These are phyloP conservation scores for Rhingia rostrata DNA, from an alignment of 2,888 invertebrate species.

Conservation along the genomic window DNA sequence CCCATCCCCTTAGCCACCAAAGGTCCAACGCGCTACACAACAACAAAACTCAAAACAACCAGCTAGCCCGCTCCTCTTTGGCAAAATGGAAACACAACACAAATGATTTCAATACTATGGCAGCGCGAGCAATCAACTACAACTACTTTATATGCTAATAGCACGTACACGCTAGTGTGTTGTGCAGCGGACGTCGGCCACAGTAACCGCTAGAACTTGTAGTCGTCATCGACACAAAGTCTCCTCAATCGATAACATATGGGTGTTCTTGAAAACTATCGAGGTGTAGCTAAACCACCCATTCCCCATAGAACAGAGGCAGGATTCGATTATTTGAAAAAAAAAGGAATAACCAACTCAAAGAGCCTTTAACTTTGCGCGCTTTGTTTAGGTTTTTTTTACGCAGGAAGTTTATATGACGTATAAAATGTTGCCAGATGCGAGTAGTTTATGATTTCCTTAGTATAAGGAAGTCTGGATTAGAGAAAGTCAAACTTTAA, in stretches of 20 bases:
- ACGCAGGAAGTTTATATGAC: no score
- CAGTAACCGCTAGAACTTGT: slow-evolving; percentile 34
- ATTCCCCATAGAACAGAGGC: not conserved
- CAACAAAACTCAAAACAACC: slow-evolving; percentile 28
- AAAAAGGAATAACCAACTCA: not conserved
- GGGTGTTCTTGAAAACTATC: slow-evolving; percentile 44
- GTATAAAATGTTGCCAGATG: no score
- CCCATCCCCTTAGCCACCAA: not conserved
- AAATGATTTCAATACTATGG: slow-evolving; percentile 35
- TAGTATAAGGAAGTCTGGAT: no score
- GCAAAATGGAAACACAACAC: slow-evolving; percentile 2
- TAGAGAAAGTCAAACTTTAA: no score
- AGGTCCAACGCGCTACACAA: slow-evolving; percentile 1
- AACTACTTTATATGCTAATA: slow-evolving; percentile 68
- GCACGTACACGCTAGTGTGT: slow-evolving; percentile 33
- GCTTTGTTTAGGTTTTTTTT: no score
- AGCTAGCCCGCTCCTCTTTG: not conserved
- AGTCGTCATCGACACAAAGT: slow-evolving; percentile 13
- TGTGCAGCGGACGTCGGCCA: slow-evolving; percentile 30
- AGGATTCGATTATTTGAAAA: slow-evolving; percentile 28
- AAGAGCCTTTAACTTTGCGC: no score
- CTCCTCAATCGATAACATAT: slow-evolving; percentile 34
- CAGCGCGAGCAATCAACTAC: slow-evolving; percentile 47
- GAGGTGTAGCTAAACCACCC: not conserved
- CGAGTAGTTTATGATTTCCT: no score